Conservation (phyloP, 35 echinoderm and acorn worm genomes). For the Stichopus chloronotus region DNA sequence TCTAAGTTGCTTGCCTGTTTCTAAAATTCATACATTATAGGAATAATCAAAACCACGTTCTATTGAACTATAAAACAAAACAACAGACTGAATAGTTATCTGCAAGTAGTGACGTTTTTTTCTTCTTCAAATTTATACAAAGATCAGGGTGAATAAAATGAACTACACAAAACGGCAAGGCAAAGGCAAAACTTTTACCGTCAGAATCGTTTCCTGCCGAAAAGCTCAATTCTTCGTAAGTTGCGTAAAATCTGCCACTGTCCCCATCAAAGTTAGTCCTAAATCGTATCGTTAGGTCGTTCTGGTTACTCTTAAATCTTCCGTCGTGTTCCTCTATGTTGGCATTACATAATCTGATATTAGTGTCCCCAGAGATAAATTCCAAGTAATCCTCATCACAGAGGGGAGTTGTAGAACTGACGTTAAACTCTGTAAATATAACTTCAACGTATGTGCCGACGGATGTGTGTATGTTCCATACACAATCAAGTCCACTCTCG, state of each 20-base stretch:
- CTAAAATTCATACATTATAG: too few relatives aligned
- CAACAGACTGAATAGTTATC: too few relatives aligned
- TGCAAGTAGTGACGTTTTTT: too few relatives aligned
- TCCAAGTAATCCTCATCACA: conserved; percentile 24
- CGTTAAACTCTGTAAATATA: neutral
- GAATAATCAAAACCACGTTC: too few relatives aligned
- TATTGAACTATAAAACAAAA: too few relatives aligned
- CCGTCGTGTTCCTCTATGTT: neutral
- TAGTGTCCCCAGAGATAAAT: neutral
- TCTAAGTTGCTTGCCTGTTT: too few relatives aligned
- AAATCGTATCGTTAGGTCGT: neutral
- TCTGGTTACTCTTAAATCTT: neutral
- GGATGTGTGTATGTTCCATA: neutral
- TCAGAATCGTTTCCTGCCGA: neutral
- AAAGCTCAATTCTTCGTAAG: neutral
- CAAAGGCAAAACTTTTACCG: neutral
- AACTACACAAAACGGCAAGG: too few relatives aligned
- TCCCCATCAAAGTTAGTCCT: conserved; percentile 6
- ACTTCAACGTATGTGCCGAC: conserved; percentile 4
- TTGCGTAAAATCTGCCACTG: neutral
- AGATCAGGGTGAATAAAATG: too few relatives aligned
- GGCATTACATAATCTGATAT: neutral
- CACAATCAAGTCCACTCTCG: neutral
- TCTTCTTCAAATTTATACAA: too few relatives aligned
- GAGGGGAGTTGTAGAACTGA: neutral